Evolutionary conservation across 2,797 vertebrate genomes (phyloP), one percentile per base, ranked within the genome.

Genomic region (Cichlasoma orientale): DNA sequence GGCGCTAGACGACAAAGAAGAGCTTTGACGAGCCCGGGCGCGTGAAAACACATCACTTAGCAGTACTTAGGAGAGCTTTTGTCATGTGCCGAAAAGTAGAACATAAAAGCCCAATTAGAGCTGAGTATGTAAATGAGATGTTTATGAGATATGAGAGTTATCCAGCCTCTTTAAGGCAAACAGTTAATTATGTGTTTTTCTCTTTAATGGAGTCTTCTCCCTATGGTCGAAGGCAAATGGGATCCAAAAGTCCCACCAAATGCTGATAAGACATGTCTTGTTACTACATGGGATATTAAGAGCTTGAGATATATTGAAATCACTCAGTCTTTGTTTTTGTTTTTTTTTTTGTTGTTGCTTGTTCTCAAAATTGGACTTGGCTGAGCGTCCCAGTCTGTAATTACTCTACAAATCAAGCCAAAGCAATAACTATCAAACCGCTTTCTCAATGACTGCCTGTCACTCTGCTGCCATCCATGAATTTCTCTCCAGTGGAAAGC

Each of bases 381-480:
- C 72, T 16, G 72, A 29, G 5, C n/a, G 8, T 77, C 59, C 73
- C 9, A 19, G 27, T 21, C 56, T 82, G 44, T 82, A 72, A 78
- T 84, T 72, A 53, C 47, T 71, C 41, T 18, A 68, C 74, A 52
- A 82, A 75, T 61, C 44, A 31, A 83, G 75, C 54, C 57, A 68
- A 80, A 89, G 80, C 63, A 87, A 56, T 68, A 55, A 76, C 61
- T 54, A 19, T 71, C 73, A 75, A 59, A 36, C 82, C 47, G 54
- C 70, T 61, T 25, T 79, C 47, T 74, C 36, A 75, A 47, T n/a
- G 56, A 16, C 78, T 63, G 74, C 38, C 68, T 66, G 74, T 66
- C 76, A 53, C 16, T 9, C 59, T 57, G 54, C 66, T 82, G 61
- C 57, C 33, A 56, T 80, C 23, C 19, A 66, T 61, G 52, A 54